Conservation (phyloP, 2,888 invertebrate species). For the Ectobius pallidus region DNA sequence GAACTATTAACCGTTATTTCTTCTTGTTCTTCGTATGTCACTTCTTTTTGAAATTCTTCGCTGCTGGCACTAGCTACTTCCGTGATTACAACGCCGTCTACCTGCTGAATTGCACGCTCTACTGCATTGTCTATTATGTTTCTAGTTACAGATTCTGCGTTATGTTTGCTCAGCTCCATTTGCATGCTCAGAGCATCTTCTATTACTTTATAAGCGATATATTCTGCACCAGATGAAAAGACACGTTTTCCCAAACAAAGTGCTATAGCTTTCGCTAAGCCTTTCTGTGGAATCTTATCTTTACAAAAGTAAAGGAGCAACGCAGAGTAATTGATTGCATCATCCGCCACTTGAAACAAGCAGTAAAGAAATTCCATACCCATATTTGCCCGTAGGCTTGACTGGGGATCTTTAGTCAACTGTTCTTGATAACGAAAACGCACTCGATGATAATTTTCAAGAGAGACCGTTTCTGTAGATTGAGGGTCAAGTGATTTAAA, state of each 20-base stretch:
- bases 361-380: slow-evolving; percentile 64
- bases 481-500: slow-evolving; percentile 59
- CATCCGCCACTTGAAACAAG: slow-evolving; percentile 58
- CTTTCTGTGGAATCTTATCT: slow-evolving; percentile 59
- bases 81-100: neutral
- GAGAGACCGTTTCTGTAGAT: slow-evolving; percentile 51
- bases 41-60: too few relatives aligned
- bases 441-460: slow-evolving; percentile 52
- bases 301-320: slow-evolving; percentile 69
- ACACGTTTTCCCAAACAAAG: slow-evolving; percentile 60
- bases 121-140: neutral
- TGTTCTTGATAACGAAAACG: slow-evolving; percentile 56
- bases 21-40: too few relatives aligned
- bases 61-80: neutral
- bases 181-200: too few relatives aligned
- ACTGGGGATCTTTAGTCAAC: slow-evolving; percentile 40
- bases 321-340: slow-evolving; percentile 65
- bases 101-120: neutral
- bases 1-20: too few relatives aligned
- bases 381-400: slow-evolving; percentile 43
- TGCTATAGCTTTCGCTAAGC: slow-evolving; percentile 64
- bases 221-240: neutral
- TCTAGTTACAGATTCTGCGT: neutral
- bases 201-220: neutral
- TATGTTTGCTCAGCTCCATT: neutral